A percentile compares a stretch with the other conserved stretches of the same genome.
phyloP scores from a whole-genome alignment of 2,888 invertebrate species.

The Tetropium fuscum region DNA sequence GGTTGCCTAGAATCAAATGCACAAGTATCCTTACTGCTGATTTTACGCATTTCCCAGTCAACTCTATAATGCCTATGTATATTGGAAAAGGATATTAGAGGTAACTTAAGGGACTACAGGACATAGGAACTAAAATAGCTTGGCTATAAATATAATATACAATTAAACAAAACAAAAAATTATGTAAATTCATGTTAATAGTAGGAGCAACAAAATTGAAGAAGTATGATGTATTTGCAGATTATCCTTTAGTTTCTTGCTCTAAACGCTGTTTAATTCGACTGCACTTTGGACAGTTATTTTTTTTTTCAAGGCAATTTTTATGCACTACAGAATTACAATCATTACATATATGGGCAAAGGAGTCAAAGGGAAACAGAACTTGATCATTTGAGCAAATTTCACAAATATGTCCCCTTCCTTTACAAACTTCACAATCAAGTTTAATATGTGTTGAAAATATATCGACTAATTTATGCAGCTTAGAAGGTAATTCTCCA shows the following conservation, averaged over 20 bases:
- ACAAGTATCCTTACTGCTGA: no score
- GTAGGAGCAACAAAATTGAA: no score
- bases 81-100: no score
- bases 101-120: no score
- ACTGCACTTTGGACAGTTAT: constrained; percentile 81
- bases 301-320: constrained; percentile 80
- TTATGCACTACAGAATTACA: constrained; percentile 88
- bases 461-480: constrained; percentile 76
- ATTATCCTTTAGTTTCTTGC: not conserved
- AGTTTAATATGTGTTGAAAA: constrained; percentile 84
- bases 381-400: constrained; percentile 87
- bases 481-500: constrained; percentile 78
- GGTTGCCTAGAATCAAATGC: no score
- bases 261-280: constrained; percentile 64
- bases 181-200: no score
- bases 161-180: no score
- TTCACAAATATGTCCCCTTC: constrained; percentile 93
- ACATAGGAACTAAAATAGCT: no score
- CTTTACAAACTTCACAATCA: constrained; percentile 81
- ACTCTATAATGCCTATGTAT: no score
- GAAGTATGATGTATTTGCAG: no score
- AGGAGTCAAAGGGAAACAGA: constrained; percentile 91
- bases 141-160: no score
- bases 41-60: no score
- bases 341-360: constrained; percentile 78